Evolutionary conservation across 2,797 vertebrate genomes (phyloP), one percentile per base, ranked within the genome.

Genomic region (Myoxocephalus aenaeus): DNA sequence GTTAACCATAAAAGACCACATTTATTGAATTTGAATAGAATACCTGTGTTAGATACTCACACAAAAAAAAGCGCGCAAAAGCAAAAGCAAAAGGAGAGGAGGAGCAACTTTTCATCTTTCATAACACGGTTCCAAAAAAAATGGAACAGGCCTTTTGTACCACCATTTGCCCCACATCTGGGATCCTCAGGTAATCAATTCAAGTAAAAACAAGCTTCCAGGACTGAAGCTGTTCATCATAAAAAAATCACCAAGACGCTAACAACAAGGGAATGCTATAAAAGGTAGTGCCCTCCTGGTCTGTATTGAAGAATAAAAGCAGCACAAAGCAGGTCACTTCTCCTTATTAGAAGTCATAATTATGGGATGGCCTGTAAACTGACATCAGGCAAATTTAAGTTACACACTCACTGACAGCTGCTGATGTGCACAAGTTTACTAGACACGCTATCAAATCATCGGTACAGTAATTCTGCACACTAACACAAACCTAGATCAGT

Each of bases 31-130:
- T 71, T 69, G 77, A 90, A 91, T 44, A 66, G 66, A 77, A 80
- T 56, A 84, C 86, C 72, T 68, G 68, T 62, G 51, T 88, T 85
- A 82, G 85, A 82, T 63, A 69, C 74, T 76, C 73, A 79, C 65
- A 80, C 80, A 87, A 70, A 77, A 64, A 69, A 67, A 67, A 17
- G 13, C 62, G 40, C 69, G 64, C 36, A 75, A 34, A 76, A 53
- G 40, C 14, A 59, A 29, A 72, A n/a, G n/a, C n/a, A n/a, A n/a
- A n/a, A 68, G 42, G 53, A 79, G 75, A 77, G 42, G 77, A 29
- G 48, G 53, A 79, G 75, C 22, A 13, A 82, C 69, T 80, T 74
- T 77, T 82, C 79, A 87, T 84, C 85, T 91, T 94, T 90, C 73
- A 89, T 83, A 87, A 90, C 67, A n/a, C 36, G 38, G 46, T n/a